Evolutionary conservation across 2,888 invertebrate genomes (phyloP).

Genomic region (Catocala nupta): DNA sequence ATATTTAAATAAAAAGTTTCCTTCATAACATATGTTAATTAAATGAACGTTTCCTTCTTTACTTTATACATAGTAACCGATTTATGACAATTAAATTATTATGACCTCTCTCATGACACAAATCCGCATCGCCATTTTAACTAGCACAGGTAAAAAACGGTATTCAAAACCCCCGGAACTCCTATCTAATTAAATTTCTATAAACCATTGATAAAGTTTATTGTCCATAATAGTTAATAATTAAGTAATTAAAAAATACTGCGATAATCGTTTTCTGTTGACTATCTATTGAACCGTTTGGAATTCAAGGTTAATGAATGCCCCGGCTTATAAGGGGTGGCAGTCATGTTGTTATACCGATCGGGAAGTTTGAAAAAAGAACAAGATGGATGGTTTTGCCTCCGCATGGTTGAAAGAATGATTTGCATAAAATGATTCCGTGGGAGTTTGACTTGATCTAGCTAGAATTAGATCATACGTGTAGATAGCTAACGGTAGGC

Average conservation of each 20-base stretch:
- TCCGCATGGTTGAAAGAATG: background rate
- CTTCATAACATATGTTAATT: no score
- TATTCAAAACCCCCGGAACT: conserved; percentile 30
- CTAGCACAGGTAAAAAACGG: no score
- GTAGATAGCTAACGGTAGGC: no score
- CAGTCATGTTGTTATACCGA: conserved; percentile 38
- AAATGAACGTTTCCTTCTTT: no score
- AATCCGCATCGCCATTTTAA: no score
- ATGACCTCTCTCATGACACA: no score
- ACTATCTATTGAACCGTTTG: conserved; percentile 46
- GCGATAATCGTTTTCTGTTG: conserved; percentile 37
- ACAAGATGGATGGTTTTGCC: conserved; percentile 17
- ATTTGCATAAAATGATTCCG: no score
- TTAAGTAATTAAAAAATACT: conserved; percentile 57
- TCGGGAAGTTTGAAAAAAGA: conserved; percentile 41
- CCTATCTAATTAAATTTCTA: conserved; percentile 28
- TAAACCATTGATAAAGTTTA: conserved; percentile 38
- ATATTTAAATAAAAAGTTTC: no score
- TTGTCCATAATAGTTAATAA: conserved; percentile 49
- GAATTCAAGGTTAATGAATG: conserved; percentile 52
- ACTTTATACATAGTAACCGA: no score
- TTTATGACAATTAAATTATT: no score
- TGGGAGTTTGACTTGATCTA: no score
- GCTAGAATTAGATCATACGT: no score
- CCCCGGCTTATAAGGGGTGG: conserved; percentile 29